Conservation (phyloP, 1,140 invertebrate species). For the Ectropis grisescens region DNA sequence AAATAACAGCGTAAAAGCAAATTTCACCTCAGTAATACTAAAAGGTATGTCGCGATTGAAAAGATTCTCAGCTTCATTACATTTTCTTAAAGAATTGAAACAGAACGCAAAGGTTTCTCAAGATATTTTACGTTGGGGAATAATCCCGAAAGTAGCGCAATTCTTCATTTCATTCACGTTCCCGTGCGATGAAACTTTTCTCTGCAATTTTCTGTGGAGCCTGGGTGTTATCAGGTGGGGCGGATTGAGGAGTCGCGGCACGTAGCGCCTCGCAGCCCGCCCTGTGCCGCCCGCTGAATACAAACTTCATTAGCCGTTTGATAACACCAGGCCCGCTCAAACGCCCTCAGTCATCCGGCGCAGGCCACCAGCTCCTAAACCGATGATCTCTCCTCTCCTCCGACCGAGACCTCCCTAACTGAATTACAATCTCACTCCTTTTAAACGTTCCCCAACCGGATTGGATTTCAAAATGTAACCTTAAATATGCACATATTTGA, state of each 20-base stretch:
- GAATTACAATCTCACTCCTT: too few species aligned
- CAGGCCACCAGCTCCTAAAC: constrained; percentile 46
- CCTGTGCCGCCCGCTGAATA: constrained; percentile 56
- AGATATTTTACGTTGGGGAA: constrained; percentile 55
- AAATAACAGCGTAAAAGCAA: too few species aligned
- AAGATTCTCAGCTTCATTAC: too few species aligned
- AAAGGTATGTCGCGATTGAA: too few species aligned
- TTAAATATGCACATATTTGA: too few species aligned
- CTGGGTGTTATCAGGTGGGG: constrained; percentile 65
- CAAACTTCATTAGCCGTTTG: constrained; percentile 71
- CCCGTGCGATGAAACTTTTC: constrained; percentile 69
- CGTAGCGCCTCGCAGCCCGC: constrained; percentile 47
- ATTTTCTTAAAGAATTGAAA: too few species aligned
- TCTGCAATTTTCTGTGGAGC: constrained; percentile 67
- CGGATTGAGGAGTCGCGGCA: constrained; percentile 59
- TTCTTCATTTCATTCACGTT: constrained; percentile 70
- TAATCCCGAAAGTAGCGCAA: constrained; percentile 67
- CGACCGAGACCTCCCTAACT: too few species aligned
- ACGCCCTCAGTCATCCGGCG: constrained; percentile 55
- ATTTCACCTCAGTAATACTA: too few species aligned
- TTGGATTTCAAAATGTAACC: too few species aligned
- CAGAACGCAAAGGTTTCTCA: constrained; percentile 53
- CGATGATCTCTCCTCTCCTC: constrained; percentile 7
- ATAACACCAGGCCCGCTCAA: constrained; percentile 71
- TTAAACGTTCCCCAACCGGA: too few species aligned